phyloP scores from a whole-genome alignment of 2,113 vertebrate genomes.

The Stercorarius parasiticus region DNA sequence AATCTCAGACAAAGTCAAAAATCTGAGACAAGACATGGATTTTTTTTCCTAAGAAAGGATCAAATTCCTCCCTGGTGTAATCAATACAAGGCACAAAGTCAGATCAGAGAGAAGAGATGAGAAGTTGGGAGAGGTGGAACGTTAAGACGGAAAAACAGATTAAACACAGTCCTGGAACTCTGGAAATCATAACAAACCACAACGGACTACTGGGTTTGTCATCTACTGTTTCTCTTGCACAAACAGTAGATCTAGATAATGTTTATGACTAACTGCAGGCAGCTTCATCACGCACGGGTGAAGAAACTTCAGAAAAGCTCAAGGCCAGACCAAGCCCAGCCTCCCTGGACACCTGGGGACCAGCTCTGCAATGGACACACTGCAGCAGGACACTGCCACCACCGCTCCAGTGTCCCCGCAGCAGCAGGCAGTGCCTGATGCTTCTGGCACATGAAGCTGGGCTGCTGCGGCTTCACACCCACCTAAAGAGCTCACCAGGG shows the following conservation, averaged over 20 bases:
- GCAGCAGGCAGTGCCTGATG: not conserved
- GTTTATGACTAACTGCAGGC: not conserved
- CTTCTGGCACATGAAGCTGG: not conserved
- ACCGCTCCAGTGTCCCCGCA: not conserved
- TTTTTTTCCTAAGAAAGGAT: not conserved
- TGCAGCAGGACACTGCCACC: not conserved
- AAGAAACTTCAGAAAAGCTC: not conserved
- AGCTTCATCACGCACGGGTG: not conserved
- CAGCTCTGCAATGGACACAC: not conserved
- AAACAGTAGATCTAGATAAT: not conserved
- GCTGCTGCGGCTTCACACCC: not conserved
- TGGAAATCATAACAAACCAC: not conserved
- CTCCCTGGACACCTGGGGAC: not conserved
- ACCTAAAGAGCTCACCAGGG: not conserved
- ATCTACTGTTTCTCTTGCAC: not conserved
- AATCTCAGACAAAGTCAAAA: slow-evolving; percentile 30
- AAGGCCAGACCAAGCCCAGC: accelerated
- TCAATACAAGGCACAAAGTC: slow-evolving; percentile 24
- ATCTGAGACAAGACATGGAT: not conserved
- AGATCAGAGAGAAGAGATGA: slow-evolving; percentile 38
- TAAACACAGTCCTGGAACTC: not conserved
- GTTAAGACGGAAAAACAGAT: not conserved
- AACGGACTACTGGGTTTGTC: not conserved
- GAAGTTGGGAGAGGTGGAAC: not conserved
- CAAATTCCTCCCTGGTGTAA: slow-evolving; percentile 36